These are phyloP conservation scores for Poeciliopsis turrubarensis DNA, from an alignment of 2,113 vertebrate genomes.

Conservation along the genomic window DNA sequence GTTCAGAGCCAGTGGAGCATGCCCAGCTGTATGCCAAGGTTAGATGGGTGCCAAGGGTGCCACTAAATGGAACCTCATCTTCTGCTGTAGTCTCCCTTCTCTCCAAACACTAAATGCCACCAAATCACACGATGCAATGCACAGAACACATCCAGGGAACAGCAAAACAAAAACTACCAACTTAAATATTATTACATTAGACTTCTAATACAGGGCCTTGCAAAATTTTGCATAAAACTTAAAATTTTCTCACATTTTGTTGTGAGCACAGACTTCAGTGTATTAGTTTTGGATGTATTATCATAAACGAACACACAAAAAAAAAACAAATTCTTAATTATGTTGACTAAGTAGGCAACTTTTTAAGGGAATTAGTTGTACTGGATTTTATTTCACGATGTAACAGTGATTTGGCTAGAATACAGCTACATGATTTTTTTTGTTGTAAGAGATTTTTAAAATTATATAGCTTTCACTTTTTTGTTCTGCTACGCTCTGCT, in stretches of 20 bases:
- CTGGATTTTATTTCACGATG: background rate
- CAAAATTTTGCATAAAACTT: background rate
- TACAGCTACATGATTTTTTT: background rate
- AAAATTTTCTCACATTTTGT: too few relatives aligned
- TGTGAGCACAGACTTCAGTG: too few relatives aligned
- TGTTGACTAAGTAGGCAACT: background rate
- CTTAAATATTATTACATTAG: background rate
- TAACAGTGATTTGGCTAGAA: background rate
- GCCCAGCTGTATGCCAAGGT: slow-evolving; percentile 77
- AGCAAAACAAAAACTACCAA: slow-evolving; percentile 17
- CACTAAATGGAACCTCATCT: slow-evolving; percentile 74
- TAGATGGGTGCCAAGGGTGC: slow-evolving; percentile 79
- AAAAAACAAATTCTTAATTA: background rate
- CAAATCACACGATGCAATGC: slow-evolving; percentile 44
- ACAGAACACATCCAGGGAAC: slow-evolving; percentile 8
- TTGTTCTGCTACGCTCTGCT: background rate
- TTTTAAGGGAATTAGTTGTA: background rate
- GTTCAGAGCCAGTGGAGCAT: slow-evolving; percentile 75
- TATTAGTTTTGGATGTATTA: too few relatives aligned
- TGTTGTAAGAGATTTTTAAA: background rate
- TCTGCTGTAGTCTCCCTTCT: slow-evolving; percentile 53
- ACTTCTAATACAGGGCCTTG: background rate
- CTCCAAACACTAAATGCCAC: slow-evolving; percentile 57
- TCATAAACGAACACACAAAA: too few relatives aligned
- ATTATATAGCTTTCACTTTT: background rate